Evolutionary conservation across 2,888 invertebrate genomes (phyloP).

Genomic region (Archips crataeganus): DNA sequence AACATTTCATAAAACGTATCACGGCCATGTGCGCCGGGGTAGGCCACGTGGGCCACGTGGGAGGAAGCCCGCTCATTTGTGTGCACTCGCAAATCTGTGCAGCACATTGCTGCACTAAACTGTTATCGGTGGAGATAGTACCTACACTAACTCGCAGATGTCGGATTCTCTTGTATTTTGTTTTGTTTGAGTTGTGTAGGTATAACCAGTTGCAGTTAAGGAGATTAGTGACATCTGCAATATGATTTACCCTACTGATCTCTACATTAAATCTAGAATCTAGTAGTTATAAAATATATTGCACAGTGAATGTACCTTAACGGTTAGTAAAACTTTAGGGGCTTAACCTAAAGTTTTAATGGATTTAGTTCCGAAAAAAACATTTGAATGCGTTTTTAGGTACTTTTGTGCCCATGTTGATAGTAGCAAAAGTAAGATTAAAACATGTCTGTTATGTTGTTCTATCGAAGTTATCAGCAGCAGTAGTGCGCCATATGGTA

Average conservation of each 20-base stretch:
- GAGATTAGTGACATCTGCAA: background rate
- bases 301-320: no score
- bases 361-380: no score
- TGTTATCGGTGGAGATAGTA: constrained; percentile 38
- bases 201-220: background rate
- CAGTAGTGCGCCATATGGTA: constrained; percentile 33
- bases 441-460: constrained; percentile 6
- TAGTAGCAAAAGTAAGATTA: background rate
- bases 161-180: background rate
- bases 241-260: background rate
- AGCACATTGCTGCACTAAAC: constrained; percentile 65
- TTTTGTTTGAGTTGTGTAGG: constrained; percentile 6
- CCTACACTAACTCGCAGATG: constrained; percentile 27
- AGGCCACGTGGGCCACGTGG: constrained; percentile 65
- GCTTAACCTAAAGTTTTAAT: no score
- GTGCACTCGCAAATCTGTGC: constrained; percentile 76
- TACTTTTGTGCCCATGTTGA: background rate
- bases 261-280: no score
- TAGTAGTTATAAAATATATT: no score
- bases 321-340: no score
- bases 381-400: no score
- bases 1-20: constrained; percentile 74
- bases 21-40: constrained; percentile 70
- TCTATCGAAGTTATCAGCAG: constrained; percentile 27
- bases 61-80: constrained; percentile 61